These are phyloP conservation scores for Dreissena polymorpha DNA, from an alignment of 1,140 invertebrate genomes.

Conservation along the genomic window DNA sequence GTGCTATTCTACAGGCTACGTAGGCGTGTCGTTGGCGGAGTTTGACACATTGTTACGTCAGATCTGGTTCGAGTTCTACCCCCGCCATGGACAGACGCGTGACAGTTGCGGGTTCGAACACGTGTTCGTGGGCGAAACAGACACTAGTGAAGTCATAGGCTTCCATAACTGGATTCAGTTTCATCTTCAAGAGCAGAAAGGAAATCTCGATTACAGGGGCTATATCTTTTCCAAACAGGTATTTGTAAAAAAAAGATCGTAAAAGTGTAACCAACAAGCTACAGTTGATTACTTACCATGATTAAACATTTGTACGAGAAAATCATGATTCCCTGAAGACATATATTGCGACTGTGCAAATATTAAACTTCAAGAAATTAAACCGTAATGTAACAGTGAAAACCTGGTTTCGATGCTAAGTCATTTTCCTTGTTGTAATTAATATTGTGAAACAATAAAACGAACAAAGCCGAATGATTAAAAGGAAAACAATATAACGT, in stretches of 20 bases:
- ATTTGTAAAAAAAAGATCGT: conserved; percentile 14
- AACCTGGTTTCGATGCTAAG: too few relatives aligned
- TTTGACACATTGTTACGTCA: conserved; percentile 61
- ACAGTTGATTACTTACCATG: neutral
- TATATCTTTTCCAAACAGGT: conserved; percentile 73
- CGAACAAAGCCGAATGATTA: too few relatives aligned
- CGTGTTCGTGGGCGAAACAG: conserved; percentile 79
- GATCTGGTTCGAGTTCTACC: conserved; percentile 76
- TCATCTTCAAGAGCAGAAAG: conserved; percentile 75
- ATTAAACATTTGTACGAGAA: neutral
- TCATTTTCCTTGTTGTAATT: too few relatives aligned
- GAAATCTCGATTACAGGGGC: conserved; percentile 77
- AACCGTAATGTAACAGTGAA: too few relatives aligned
- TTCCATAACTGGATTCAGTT: conserved; percentile 80
- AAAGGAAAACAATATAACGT: too few relatives aligned
- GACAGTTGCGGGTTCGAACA: conserved; percentile 79
- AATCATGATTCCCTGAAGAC: neutral
- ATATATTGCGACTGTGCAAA: neutral
- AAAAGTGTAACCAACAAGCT: neutral
- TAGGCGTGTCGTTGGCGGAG: conserved; percentile 26
- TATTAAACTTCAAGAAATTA: too few relatives aligned
- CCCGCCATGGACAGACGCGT: conserved; percentile 54
- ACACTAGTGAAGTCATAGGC: conserved; percentile 71
- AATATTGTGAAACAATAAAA: too few relatives aligned
- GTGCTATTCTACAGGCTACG: conserved; percentile 26